phyloP scores from a whole-genome alignment of 2,888 invertebrate species.

The Rugalucina vietnamica region DNA sequence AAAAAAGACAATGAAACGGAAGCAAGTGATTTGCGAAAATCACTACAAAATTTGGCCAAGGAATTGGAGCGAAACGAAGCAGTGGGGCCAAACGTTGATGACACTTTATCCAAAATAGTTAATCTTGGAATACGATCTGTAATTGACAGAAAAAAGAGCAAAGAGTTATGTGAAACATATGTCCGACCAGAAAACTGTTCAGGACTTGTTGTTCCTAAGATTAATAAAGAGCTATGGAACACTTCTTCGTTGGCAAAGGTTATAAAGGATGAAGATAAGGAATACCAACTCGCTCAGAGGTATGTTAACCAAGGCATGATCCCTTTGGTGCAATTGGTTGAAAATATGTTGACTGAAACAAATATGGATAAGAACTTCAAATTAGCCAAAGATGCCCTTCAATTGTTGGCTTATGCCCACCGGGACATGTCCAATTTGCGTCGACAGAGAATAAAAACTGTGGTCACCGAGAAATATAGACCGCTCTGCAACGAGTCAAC shows the following conservation, averaged over 20 bases:
- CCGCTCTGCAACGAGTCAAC: not conserved
- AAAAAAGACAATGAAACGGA: too few relatives aligned
- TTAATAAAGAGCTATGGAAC: slow-evolving; percentile 14
- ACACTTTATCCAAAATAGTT: not conserved
- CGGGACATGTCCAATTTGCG: not conserved
- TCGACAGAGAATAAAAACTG: not conserved
- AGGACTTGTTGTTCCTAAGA: not conserved
- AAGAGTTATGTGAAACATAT: not conserved
- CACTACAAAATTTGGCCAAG: not conserved
- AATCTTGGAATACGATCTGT: not conserved
- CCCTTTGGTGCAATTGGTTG: slow-evolving; percentile 6
- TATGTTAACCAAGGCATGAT: not conserved
- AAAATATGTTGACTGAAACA: not conserved
- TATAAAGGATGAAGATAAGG: not conserved
- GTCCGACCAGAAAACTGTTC: slow-evolving; percentile 2
- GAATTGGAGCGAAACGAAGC: not conserved
- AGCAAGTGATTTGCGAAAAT: not conserved
- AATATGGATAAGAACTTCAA: not conserved
- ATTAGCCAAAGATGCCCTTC: not conserved
- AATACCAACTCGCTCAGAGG: not conserved
- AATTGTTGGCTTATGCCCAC: not conserved
- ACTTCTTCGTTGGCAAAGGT: not conserved
- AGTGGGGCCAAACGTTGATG: not conserved
- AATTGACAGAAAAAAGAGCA: not conserved
- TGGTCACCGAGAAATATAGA: not conserved